Evolutionary conservation across 2,888 invertebrate species (phyloP).

Genomic region (Dendrolimus houi): DNA sequence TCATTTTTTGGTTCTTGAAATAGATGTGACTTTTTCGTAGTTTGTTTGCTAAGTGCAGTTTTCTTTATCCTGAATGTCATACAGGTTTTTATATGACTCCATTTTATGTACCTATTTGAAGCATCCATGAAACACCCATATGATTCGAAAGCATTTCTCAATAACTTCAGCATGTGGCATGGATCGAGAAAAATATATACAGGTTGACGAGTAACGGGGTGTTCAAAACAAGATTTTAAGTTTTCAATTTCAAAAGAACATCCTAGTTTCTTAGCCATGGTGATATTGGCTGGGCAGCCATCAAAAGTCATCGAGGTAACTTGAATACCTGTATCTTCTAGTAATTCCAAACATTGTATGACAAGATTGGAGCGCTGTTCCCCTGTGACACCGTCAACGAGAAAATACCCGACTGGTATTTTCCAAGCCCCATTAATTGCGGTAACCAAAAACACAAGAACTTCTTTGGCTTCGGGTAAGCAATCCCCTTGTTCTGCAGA

Average conservation of each 20-base stretch:
- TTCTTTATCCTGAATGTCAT: constrained; percentile 3
- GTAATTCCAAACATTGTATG: constrained; percentile 6
- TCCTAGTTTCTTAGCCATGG: constrained; percentile 14
- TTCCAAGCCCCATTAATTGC: constrained; percentile 10
- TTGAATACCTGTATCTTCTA: constrained; percentile 7
- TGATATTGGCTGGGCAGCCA: constrained; percentile 11
- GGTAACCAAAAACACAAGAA: constrained; percentile 10
- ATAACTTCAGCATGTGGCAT: constrained; percentile 4
- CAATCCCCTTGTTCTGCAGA: constrained; percentile 9
- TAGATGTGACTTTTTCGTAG: constrained; percentile 1
- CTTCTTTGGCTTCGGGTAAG: constrained; percentile 15
- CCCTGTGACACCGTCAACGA: constrained; percentile 11
- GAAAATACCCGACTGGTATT: constrained; percentile 14
- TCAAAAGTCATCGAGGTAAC: constrained; percentile 12
- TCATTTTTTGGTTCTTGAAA: constrained; percentile 9
- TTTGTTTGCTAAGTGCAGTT: constrained; percentile 5
- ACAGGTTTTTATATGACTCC: constrained; percentile 5
- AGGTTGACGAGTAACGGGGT: constrained; percentile 3
- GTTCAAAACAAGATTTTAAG: constrained; percentile 6
- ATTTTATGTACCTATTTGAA: constrained; percentile 4
- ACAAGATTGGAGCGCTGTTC: constrained; percentile 10
- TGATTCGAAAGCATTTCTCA: neutral
- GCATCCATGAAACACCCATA: neutral
- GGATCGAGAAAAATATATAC: constrained; percentile 8
- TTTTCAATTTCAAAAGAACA: constrained; percentile 7